Evolutionary conservation across 2,113 vertebrate species (phyloP), one percentile per base, ranked within the genome.

Genomic region (Notiomystis cincta): DNA sequence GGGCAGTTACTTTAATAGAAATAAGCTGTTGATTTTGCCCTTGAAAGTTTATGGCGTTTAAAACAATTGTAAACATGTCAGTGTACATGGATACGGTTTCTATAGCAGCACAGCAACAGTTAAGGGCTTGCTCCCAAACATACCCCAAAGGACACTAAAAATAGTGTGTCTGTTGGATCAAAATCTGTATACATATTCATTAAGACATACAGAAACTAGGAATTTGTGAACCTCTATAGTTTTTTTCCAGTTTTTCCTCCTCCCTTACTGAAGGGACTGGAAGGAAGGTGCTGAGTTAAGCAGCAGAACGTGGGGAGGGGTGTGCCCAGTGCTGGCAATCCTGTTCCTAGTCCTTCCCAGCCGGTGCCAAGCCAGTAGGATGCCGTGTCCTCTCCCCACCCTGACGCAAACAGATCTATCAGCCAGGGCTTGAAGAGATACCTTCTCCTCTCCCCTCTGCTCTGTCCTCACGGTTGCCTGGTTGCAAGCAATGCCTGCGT

Each of bases 11-110:
- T 95, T 95, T 94, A 92, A 97, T 96, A 94, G 97, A 95, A 97
- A 96, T 85, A 86, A 97, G 88, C 96, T 66, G 60, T 97, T 38
- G 94, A 88, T 97, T 98, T 98, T 96, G 97, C 98, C 98, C 97
- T 97, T 97, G 96, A 87, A 98, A 97, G 98, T 98, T 98, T 97
- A 97, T 97, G 97, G 98, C 96, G 97, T 98, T 98, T 98, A 96
- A 99, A 99, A 98, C 98, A 98, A 98, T 98, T 98, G 98, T 99
- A 99, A 99, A 99, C 99, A 99, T 97, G 93, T 97, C 97, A 93
- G 96, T 97, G 96, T 97, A 96, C 98, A 95, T 99, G 98, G 99
- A 99, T 98, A 99, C 99, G 15, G 99, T 99, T 98, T 96, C 99
- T 98, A 99, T 99, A 97, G 98, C 98, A 99, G 98, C 98, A 93